Evolutionary conservation across 2,797 vertebrate genomes (phyloP), one percentile per base, ranked within the genome.

Genomic region (Siniperca undulata): DNA sequence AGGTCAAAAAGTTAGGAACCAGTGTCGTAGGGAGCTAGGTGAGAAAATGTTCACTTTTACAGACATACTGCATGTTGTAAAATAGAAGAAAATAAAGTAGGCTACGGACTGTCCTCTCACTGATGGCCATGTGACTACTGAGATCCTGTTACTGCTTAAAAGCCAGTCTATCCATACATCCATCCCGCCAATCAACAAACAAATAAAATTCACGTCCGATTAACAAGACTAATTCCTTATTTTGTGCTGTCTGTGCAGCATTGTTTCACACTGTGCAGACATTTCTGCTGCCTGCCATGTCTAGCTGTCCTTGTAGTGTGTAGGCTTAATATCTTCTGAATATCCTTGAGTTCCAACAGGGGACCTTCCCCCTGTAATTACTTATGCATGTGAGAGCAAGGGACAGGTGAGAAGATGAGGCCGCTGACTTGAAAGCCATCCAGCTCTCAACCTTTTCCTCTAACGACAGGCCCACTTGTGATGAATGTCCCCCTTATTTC

Each of bases 401-500:
- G 59, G 75, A 76, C 82, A 73, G 74, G 50, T 53, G 64, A 77
- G 66, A 70, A 70, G 69, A 70, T 50, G 61, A 81, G 77, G 44
- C 22, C 7, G 4, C 27, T 56, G 44, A 65, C 75, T 40, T 50
- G 75, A 93, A 93, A 88, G 90, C 82, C 87, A 62, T 46, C 13
- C 24, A 34, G 64, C 74, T 77, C 22, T 64, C 81, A 60, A 27
- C 59, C 55, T 61, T 55, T 48, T 24, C 52, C 30, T 70, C 24
- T 24, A 60, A n/a, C 9, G 27, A 73, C 65, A 71, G 74, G 66
- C 56, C 22, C 7, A 19, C 68, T 56, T 56, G 34, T 87, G 88
- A 92, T 89, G 40, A 82, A 87, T 92, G 48, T 56, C 75, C 52
- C n/a, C 5, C 40, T 85, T 73, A 68, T 77, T 74, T 75, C 59